These are phyloP conservation scores for Uromys caudimaculatus DNA, from an alignment of 2,797 vertebrate genomes.

Conservation along the genomic window DNA sequence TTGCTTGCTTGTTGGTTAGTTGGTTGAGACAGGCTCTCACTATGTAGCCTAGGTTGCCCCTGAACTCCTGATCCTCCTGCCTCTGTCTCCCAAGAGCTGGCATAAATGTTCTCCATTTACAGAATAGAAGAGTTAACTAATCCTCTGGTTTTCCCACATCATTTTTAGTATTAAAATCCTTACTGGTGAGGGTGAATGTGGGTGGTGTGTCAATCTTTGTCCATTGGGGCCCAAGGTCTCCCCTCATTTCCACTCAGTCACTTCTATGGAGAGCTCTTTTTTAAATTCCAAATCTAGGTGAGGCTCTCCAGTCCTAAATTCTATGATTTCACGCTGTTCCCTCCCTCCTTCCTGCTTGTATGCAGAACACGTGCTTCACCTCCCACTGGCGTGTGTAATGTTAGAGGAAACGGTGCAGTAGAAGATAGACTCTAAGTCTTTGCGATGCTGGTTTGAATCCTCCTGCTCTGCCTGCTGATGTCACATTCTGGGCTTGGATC, in stretches of 20 bases:
- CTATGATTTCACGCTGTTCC: neutral
- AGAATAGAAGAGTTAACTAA: slow-evolving; percentile 35
- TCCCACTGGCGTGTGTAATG: neutral
- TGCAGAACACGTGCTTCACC: slow-evolving; percentile 8
- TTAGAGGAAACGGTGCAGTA: slow-evolving; percentile 41
- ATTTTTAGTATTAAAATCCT: slow-evolving; percentile 32
- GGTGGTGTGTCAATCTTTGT: neutral
- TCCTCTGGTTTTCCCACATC: neutral
- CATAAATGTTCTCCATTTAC: neutral
- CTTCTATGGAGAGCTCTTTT: neutral
- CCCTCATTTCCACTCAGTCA: neutral
- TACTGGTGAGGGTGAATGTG: slow-evolving; percentile 3
- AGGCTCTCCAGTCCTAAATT: neutral
- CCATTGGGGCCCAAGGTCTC: neutral
- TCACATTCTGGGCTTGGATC: neutral
- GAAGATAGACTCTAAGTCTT: slow-evolving; percentile 39
- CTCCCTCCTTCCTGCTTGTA: neutral
- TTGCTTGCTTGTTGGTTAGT: neutral
- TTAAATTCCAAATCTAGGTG: neutral
- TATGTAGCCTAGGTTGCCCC: neutral
- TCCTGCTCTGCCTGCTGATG: neutral
- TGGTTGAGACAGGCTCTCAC: neutral
- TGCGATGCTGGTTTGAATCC: slow-evolving; percentile 7
- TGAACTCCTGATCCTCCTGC: neutral
- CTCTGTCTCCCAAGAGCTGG: neutral